Conservation (phyloP, 2,888 invertebrate species). For the Euproctis similis region DNA sequence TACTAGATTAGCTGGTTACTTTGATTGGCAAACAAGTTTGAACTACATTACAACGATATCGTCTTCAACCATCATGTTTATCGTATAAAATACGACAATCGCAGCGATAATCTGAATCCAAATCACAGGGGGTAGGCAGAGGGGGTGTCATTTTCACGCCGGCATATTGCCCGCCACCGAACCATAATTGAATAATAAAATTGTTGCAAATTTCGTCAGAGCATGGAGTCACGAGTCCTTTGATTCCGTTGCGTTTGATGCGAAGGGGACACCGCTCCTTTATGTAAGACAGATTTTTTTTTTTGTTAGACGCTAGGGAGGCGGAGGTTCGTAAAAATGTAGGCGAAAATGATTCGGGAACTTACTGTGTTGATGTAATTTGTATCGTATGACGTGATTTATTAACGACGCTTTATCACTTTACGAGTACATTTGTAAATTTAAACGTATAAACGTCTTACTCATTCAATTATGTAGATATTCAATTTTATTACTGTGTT, state of each 20-base stretch:
- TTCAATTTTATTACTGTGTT: no score
- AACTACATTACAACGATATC: conserved; percentile 41
- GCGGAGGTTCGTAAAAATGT: conserved; percentile 19
- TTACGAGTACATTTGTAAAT: conserved; percentile 4
- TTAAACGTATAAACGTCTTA: conserved; percentile 5
- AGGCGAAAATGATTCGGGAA: conserved; percentile 15
- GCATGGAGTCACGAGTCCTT: conserved; percentile 35
- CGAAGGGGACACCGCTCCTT: conserved; percentile 20
- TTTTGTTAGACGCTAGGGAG: no score
- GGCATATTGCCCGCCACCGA: conserved; percentile 49
- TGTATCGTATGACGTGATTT: conserved; percentile 19
- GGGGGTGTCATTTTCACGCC: conserved; percentile 60
- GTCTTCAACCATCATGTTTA: conserved; percentile 48
- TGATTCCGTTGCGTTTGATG: conserved; percentile 39
- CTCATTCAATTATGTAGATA: conserved; percentile 4
- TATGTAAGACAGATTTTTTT: conserved; percentile 22
- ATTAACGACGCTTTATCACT: conserved; percentile 8
- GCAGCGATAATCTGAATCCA: conserved; percentile 29
- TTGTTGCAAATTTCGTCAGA: conserved; percentile 50
- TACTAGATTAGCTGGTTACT: no score
- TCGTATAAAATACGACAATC: conserved; percentile 43
- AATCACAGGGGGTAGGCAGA: conserved; percentile 25
- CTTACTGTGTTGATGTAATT: conserved; percentile 15
- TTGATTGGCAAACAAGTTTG: conserved; percentile 50
- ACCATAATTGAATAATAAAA: conserved; percentile 62